Evolutionary conservation across 1,140 invertebrate genomes (phyloP).

Genomic region (Polypedilum pembai): DNA sequence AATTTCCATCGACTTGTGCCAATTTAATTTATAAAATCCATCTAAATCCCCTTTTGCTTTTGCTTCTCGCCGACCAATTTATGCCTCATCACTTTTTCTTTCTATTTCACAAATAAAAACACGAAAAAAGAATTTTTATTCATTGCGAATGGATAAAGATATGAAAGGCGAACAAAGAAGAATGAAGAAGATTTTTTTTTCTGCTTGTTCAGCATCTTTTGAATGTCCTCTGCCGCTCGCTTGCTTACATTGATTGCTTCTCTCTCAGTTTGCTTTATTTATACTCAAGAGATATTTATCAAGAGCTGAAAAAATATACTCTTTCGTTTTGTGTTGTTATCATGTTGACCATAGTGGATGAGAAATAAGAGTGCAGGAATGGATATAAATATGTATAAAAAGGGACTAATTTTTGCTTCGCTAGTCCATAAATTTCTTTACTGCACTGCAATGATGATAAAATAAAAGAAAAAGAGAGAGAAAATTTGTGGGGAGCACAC

Average conservation of each 20-base stretch:
- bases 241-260: neutral
- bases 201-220: neutral
- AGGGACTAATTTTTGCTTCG: conserved; percentile 5
- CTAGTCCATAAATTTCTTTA: conserved; percentile 14
- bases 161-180: neutral
- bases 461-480: too few species aligned
- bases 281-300: neutral
- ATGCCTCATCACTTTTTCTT: neutral
- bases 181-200: conserved; percentile 14
- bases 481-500: conserved; percentile 1
- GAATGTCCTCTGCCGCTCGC: neutral
- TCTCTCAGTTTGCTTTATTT: neutral
- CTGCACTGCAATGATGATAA: neutral
- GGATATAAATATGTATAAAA: neutral
- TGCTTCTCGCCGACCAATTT: too few species aligned
- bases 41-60: too few species aligned
- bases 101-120: too few species aligned
- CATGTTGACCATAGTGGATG: too few species aligned
- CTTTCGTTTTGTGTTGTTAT: neutral
- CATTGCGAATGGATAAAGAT: neutral
- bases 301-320: neutral
- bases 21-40: too few species aligned
- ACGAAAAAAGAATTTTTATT: neutral
- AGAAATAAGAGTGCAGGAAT: too few species aligned
- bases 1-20: too few species aligned